These are phyloP conservation scores for Parapristionchus giblindavisi DNA, from an alignment of 2,888 invertebrate genomes.

Conservation along the genomic window DNA sequence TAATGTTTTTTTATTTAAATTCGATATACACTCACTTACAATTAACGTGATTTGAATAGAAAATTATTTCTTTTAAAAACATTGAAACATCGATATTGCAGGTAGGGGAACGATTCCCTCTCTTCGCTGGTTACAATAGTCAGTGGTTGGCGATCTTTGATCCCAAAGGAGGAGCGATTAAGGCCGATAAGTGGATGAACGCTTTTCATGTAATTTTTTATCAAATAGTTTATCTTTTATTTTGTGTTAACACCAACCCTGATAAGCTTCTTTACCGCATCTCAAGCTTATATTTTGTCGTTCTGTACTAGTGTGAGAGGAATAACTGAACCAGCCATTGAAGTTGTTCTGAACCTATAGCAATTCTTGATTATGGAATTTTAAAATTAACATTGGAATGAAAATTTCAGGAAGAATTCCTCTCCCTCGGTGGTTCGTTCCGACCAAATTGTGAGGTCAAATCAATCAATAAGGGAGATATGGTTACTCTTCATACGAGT, in stretches of 20 bases:
- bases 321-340: too few species aligned
- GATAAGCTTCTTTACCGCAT: background rate
- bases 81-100: too few species aligned
- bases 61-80: too few species aligned
- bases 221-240: too few species aligned
- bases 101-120: conserved; percentile 41
- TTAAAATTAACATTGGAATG: conserved; percentile 19
- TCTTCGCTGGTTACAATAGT: conserved; percentile 48
- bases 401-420: conserved; percentile 49
- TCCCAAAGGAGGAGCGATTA: conserved; percentile 56
- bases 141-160: conserved; percentile 51
- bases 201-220: conserved; percentile 50
- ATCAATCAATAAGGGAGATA: conserved; percentile 26
- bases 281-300: too few species aligned
- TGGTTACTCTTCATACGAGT: conserved; percentile 3
- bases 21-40: background rate
- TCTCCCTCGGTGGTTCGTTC: conserved; percentile 44
- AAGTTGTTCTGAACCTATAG: too few species aligned
- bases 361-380: too few species aligned
- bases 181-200: conserved; percentile 55
- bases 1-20: background rate
- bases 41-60: background rate
- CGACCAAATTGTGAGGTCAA: conserved; percentile 43
- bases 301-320: too few species aligned
- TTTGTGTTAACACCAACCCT: background rate